Evolutionary conservation across 1,140 invertebrate genomes (phyloP).

Genomic region (Drosophila tani): DNA sequence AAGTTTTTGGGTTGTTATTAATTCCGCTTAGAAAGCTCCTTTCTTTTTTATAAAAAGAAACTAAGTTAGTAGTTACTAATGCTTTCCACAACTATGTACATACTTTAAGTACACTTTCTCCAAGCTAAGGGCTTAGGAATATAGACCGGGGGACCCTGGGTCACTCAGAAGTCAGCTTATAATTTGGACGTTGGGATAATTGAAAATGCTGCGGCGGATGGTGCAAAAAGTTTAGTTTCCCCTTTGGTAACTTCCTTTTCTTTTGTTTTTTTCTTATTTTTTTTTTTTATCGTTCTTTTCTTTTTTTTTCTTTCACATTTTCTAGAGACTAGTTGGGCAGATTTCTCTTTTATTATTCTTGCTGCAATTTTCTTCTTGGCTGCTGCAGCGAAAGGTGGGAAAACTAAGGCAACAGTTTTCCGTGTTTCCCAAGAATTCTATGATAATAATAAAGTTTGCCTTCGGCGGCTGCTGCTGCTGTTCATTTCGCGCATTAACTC

Average conservation of each 20-base stretch:
- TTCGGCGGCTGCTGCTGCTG: background rate
- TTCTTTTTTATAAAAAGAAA: too few species aligned
- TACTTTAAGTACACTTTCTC: background rate
- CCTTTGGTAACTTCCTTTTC: background rate
- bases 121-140: background rate
- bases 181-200: conserved; percentile 36
- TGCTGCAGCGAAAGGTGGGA: conserved; percentile 10
- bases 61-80: too few species aligned
- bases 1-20: too few species aligned
- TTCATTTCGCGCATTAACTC: conserved; percentile 50
- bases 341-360: background rate
- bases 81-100: too few species aligned
- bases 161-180: conserved; percentile 59
- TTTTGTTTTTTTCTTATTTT: conserved; percentile 13
- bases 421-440: conserved; percentile 26
- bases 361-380: conserved; percentile 6
- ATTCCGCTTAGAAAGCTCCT: too few species aligned
- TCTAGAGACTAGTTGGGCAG: conserved; percentile 28
- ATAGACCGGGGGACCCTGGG: conserved; percentile 13
- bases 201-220: conserved; percentile 11
- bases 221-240: conserved; percentile 12
- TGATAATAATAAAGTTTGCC: conserved; percentile 50
- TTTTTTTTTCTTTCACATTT: conserved; percentile 6
- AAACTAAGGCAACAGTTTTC: conserved; percentile 28
- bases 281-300: too few species aligned